phyloP scores from a whole-genome alignment of 2,888 invertebrate species.

The Mellilla xanthometata region DNA sequence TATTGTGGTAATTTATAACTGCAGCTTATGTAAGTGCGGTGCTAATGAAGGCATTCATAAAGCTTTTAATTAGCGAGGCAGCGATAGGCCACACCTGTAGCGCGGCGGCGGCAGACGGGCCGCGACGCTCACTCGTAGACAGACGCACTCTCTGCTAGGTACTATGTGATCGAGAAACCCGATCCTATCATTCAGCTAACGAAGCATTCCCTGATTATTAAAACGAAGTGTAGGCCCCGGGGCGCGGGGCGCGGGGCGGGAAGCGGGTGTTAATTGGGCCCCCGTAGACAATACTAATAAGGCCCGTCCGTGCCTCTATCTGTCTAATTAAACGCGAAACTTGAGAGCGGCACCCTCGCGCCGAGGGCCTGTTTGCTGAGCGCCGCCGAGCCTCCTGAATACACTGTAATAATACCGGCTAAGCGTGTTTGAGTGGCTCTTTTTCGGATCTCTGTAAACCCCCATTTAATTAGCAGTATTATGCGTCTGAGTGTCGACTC shows the following conservation, averaged over 20 bases:
- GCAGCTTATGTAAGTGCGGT: slow-evolving; percentile 19
- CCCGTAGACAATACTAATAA: slow-evolving; percentile 83
- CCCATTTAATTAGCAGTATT: slow-evolving; percentile 81
- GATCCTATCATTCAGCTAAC: slow-evolving; percentile 78
- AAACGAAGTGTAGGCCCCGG: slow-evolving; percentile 78
- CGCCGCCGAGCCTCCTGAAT: slow-evolving; percentile 70
- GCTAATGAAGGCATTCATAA: slow-evolving; percentile 30
- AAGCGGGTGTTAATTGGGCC: slow-evolving; percentile 81
- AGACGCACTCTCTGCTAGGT: too few relatives aligned
- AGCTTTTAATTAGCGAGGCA: slow-evolving; percentile 33
- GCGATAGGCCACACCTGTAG: slow-evolving; percentile 42
- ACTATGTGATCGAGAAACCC: slow-evolving; percentile 56
- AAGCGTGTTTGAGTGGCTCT: slow-evolving; percentile 82
- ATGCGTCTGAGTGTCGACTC: slow-evolving; percentile 79
- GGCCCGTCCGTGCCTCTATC: slow-evolving; percentile 81
- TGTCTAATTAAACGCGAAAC: slow-evolving; percentile 83
- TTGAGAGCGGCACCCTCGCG: slow-evolving; percentile 80
- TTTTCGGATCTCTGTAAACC: slow-evolving; percentile 81
- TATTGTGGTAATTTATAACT: slow-evolving; percentile 21
- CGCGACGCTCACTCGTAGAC: slow-evolving; percentile 1
- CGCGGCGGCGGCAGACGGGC: slow-evolving; percentile 9
- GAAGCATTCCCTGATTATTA: slow-evolving; percentile 81
- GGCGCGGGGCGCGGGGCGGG: slow-evolving; percentile 62
- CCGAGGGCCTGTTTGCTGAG: slow-evolving; percentile 73
- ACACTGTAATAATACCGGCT: slow-evolving; percentile 81